These are phyloP conservation scores for Thyatira batis DNA, from an alignment of 2,888 invertebrate genomes.

Conservation along the genomic window DNA sequence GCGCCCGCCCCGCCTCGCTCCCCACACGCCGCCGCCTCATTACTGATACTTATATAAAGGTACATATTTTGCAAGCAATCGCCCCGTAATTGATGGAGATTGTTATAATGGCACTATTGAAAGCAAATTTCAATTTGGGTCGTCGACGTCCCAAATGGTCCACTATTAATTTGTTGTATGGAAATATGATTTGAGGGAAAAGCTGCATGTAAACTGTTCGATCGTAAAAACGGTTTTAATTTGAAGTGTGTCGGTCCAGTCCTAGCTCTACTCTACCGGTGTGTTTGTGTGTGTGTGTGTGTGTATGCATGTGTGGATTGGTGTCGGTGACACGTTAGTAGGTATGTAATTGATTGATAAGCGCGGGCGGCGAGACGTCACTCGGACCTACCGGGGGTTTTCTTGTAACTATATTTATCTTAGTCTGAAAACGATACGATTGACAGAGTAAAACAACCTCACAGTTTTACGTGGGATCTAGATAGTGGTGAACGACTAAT, in stretches of 20 bases:
- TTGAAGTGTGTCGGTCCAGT: neutral
- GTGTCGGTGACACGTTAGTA: conserved; percentile 7
- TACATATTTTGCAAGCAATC: conserved; percentile 13
- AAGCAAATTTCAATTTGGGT: neutral
- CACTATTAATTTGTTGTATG: neutral
- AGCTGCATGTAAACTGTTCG: neutral
- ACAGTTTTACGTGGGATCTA: too few species aligned
- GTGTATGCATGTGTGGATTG: neutral
- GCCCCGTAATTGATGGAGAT: conserved; percentile 12
- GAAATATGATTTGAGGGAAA: neutral
- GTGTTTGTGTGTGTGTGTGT: neutral
- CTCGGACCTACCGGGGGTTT: too few species aligned
- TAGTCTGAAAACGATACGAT: too few species aligned
- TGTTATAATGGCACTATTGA: neutral
- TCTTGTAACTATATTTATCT: too few species aligned
- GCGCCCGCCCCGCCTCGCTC: conserved; percentile 8
- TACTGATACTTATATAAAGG: conserved; percentile 12
- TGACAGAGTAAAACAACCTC: too few species aligned
- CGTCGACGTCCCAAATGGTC: neutral
- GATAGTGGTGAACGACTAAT: too few species aligned
- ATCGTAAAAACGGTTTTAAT: neutral
- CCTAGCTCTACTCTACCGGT: too few species aligned
- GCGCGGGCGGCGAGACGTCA: too few species aligned
- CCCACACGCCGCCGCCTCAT: conserved; percentile 9
- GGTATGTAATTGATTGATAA: conserved; percentile 17